Conservation (phyloP, 1,140 invertebrate species). For the Dendroctonus valens region DNA sequence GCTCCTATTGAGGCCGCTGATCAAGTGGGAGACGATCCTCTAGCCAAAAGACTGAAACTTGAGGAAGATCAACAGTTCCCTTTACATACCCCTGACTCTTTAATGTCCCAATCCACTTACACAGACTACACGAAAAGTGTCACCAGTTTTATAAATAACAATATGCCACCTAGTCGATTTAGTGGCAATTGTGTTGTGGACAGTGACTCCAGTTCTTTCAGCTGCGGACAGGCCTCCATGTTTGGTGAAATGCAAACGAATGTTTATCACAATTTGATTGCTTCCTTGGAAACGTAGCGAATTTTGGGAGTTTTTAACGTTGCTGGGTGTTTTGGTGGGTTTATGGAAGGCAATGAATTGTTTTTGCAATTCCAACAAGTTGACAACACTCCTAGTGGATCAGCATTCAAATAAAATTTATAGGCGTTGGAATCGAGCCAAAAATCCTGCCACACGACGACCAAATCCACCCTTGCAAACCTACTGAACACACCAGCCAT, state of each 20-base stretch:
- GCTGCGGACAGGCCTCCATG: slow-evolving; percentile 56
- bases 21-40: slow-evolving; percentile 49
- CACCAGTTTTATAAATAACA: slow-evolving; percentile 40
- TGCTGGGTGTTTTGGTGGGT: slow-evolving; percentile 2
- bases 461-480: neutral
- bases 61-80: slow-evolving; percentile 19
- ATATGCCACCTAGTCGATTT: slow-evolving; percentile 29
- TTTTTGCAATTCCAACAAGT: too few relatives aligned
- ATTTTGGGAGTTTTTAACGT: slow-evolving; percentile 2
- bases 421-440: too few relatives aligned
- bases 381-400: too few relatives aligned
- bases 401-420: too few relatives aligned
- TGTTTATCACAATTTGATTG: slow-evolving; percentile 60
- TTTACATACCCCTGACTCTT: neutral
- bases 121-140: slow-evolving; percentile 20
- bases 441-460: neutral
- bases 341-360: neutral
- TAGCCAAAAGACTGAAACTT: slow-evolving; percentile 43
- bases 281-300: slow-evolving; percentile 59
- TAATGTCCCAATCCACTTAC: slow-evolving; percentile 7
- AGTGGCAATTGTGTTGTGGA: slow-evolving; percentile 33
- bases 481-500: neutral
- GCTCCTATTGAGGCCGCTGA: slow-evolving; percentile 60
- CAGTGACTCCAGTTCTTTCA: slow-evolving; percentile 45
- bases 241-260: slow-evolving; percentile 60